Base-by-base conservation (phyloP, 1,140 invertebrate genomes). In the Bombyx mandarina region DNA sequence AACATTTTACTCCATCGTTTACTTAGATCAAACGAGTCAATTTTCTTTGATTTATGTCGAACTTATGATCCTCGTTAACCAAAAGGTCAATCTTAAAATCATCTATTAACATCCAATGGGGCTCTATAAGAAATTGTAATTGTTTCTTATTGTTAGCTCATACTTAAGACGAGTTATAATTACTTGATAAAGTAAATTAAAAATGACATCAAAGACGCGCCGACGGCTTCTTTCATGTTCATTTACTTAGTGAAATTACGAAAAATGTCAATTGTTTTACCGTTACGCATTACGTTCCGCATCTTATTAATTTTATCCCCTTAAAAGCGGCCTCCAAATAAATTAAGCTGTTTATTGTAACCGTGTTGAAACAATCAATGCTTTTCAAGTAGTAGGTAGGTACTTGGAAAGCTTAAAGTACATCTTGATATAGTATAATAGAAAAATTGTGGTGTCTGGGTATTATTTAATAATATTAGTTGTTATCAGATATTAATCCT, bases 131-230 rank as follows among this genome's bases (percentile, higher is more conserved):
- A 47, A 47, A 12, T 47, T 35, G 12, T 47, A 35, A 35, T 35
- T 35, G 26, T 35, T 35, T 35, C 26, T 35, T 18, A 18, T 48
- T 42, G 54, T n/a, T 42, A 49, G 45, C 43, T 43, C 26, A 43
- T 9, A 18, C 26, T 6, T 26, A 10, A 43, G 26, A 49, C 8
- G 47, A 42, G 54, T 48, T 49, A 43, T 56, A 56, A 56, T 56
- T 56, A 49, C 54, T 46, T 47, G 12, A 56, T 6, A 56, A 56
- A 49, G 54, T 56, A 56, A 56, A 56, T 56, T 56, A 56, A 49
- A 56, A 56, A 56, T 43, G 46, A 56, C 8, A 56, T 56, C 54
- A 56, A 56, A 56, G 54, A 7, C n/a, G 42, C n/a, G 45, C 9
- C 26, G 8, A n/a, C 50, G 50, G 6, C 47, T 7, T 8, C 35